Percentiles rank a stretch among this genome's conserved stretches.
Conservation (phyloP, 1,140 invertebrate genomes). For the Trichonephila inaurata region DNA sequence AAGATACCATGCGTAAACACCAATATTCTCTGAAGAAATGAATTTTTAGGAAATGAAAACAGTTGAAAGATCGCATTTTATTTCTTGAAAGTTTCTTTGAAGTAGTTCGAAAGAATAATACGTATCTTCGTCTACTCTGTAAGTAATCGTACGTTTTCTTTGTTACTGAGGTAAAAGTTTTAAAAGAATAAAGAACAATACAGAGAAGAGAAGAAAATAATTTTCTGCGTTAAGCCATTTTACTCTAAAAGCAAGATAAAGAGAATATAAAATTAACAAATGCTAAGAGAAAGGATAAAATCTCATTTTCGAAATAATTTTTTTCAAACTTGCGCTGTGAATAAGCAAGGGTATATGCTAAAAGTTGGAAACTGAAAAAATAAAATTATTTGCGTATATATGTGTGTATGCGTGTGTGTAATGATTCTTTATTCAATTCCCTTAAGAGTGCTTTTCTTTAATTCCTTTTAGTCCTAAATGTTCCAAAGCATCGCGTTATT, state of each 20-base stretch:
- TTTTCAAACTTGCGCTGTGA: no score
- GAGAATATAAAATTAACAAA: not conserved
- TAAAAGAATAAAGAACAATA: not conserved
- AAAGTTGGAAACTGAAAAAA: no score
- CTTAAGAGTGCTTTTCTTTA: no score
- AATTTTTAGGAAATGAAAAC: slow-evolving; percentile 44
- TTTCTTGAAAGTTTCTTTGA: not conserved
- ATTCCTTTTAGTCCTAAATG: no score
- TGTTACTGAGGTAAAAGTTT: not conserved
- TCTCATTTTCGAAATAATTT: not conserved
- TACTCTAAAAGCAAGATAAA: not conserved
- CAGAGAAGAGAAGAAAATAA: not conserved
- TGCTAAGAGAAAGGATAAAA: not conserved
- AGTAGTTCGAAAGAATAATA: slow-evolving; percentile 25
- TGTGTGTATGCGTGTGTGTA: no score
- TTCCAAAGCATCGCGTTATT: no score
- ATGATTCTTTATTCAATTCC: no score
- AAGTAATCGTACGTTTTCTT: not conserved
- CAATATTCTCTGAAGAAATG: not conserved
- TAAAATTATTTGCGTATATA: no score
- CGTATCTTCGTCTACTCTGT: not conserved
- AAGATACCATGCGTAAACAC: not conserved
- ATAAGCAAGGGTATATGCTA: no score
- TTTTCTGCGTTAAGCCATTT: not conserved
- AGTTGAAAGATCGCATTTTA: slow-evolving; percentile 18